These are phyloP conservation scores for Tiliacea citrago DNA, from an alignment of 2,888 invertebrate species.

Conservation along the genomic window DNA sequence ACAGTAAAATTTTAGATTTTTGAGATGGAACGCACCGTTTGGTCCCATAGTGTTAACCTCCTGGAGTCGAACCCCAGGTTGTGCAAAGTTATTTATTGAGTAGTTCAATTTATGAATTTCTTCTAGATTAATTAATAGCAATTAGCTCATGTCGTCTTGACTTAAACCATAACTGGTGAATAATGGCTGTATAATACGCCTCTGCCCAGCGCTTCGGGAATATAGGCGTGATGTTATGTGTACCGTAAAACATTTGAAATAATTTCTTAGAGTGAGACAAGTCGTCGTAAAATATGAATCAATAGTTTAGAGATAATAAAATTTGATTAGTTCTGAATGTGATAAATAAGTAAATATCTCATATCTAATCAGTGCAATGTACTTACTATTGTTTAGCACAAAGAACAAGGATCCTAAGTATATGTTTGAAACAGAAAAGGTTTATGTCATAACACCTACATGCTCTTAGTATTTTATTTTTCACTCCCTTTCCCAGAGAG, in stretches of 20 bases:
- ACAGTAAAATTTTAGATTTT: no score
- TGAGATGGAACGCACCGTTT: no score
- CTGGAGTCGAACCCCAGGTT: background rate
- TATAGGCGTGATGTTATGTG: background rate
- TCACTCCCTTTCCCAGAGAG: no score
- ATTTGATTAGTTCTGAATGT: background rate
- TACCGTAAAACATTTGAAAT: background rate
- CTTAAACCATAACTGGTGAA: background rate
- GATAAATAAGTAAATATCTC: constrained; percentile 14
- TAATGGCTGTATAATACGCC: background rate
- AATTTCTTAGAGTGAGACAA: background rate
- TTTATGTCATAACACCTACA: no score
- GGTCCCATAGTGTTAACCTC: no score
- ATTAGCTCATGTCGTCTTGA: background rate
- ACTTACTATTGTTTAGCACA: constrained; percentile 8
- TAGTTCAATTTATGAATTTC: background rate
- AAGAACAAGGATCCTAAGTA: background rate
- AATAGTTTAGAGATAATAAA: background rate
- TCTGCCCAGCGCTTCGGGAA: background rate
- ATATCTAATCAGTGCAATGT: constrained; percentile 41
- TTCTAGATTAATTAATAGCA: background rate
- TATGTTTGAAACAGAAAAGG: no score
- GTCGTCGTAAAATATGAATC: background rate
- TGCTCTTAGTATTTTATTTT: background rate
- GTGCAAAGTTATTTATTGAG: background rate